Evolutionary conservation across 2,888 invertebrate species (phyloP), one percentile per base, ranked within the genome.

Genomic region (Tuta absoluta): DNA sequence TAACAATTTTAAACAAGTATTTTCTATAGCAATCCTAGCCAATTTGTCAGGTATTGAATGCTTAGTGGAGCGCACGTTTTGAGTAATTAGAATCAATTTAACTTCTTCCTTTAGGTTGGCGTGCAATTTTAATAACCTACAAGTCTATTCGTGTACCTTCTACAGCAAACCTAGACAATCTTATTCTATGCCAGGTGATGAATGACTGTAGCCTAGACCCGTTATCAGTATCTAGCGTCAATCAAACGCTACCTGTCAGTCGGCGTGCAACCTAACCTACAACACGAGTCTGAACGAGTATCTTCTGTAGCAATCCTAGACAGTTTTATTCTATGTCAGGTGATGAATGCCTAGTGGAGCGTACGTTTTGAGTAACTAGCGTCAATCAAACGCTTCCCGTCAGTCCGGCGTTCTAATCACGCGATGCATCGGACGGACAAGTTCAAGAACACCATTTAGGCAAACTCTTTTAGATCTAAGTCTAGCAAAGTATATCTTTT

Each of bases 371-470:
- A 80, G 78, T 77, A 71, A 79, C 79, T 73, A 72, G 75, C 72
- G 72, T 72, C 85, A 89, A 89, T 89, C 85, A 85, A 86, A 73
- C 77, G 76, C 81, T 89, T 89, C 89, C 89, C 81, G 84, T 81
- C 80, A 64, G 65, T 66, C 71, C 70, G 71, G 72, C 63, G 68
- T 71, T 72, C 75, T 77, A 72, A 75, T 70, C 70, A 67, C 69
- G 70, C 75, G 74, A 73, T 75, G 76, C 74, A 74, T 63, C 67
- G 66, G 66, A 69, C 58, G 21, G 21, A 7, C 38, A 58, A 58
- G 58, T 58, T 58, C 58, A 58, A 58, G 58, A 58, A 14, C 58
- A 58, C 14, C 19, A 17, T 56, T 53, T 11, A 49, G 19, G 49
- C 49, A 48, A 19, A 19, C 17, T 45, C 17, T 45, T 45, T 45